Base-by-base conservation (phyloP, 2,888 invertebrate genomes). In the Anthophora plumipes region DNA sequence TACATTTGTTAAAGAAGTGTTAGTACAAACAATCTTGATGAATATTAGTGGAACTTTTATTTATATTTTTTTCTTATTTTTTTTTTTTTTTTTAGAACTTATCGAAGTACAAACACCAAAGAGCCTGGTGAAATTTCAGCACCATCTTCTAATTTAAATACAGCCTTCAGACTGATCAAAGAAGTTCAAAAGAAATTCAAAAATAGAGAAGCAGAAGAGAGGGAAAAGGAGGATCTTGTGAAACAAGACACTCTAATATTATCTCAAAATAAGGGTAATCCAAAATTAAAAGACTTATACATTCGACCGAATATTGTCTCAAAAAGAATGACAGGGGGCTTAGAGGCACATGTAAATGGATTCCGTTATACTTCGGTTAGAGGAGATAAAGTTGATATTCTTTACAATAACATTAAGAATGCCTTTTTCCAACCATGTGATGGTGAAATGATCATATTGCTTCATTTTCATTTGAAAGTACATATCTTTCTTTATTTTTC, bases 351-450 rank as follows among this genome's bases (percentile, higher is more conserved):
- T 91, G 96, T 96, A 0, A 99, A 99, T 91, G 99, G 99, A 14
- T 98, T 98, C 91, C 95, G 99, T 50, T 99, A 99, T 92, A 99
- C 99, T 0, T 99, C 99, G 0, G 98, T 99, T n/a, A 96, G 99
- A 90, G 99, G 99, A 7, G 99, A 99, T 92, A 99, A 99, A 95
- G 99, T 99, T 9, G 99, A 99, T 91, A 99, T 99, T 89, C 94
- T 99, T 69, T 99, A 99, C 94, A 99, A 99, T 94, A 99, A 99
- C 94, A 99, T 99, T 88, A 99, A 99, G 93, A 98, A 99, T 93
- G 99, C 99, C 11, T 98, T 99, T 95, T 99, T 99, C 94, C 99
- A 99, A 94, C 99, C 99, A 0, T 99, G 99, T 92, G 99, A 99
- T 93, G 98, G 98, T 82, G 99, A 99, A 95, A 99, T 99, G 99